Conservation (phyloP, 2,888 invertebrate genomes). For the Rhamphomyia laevipes region DNA sequence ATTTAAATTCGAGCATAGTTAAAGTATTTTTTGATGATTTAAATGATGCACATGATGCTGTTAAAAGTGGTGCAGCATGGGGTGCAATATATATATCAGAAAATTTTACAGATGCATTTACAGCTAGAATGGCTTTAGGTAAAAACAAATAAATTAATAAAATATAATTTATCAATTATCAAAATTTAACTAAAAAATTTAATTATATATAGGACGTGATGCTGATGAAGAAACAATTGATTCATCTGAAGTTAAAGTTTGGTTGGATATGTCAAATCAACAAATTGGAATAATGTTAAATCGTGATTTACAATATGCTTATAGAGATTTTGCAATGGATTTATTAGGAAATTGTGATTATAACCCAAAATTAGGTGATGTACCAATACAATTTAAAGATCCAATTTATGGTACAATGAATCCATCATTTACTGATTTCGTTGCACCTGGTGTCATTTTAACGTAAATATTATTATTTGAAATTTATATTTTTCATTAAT, state of each 20-base stretch:
- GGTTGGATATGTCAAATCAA: constrained; percentile 92
- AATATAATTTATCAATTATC: too few relatives aligned
- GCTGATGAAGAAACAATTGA: constrained; percentile 78
- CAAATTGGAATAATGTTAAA: constrained; percentile 86
- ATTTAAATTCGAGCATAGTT: constrained; percentile 60
- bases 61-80: constrained; percentile 70
- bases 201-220: constrained; percentile 45
- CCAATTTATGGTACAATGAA: constrained; percentile 81
- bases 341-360: constrained; percentile 60
- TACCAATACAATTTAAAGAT: constrained; percentile 77
- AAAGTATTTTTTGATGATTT: constrained; percentile 58
- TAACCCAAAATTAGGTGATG: constrained; percentile 77
- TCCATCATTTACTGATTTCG: constrained; percentile 91
- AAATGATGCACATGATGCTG: constrained; percentile 57
- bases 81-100: constrained; percentile 79
- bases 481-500: background rate
- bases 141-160: constrained; percentile 8
- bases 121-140: constrained; percentile 69
- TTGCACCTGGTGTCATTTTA: constrained; percentile 88
- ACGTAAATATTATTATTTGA: constrained; percentile 50
- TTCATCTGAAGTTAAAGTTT: constrained; percentile 76
- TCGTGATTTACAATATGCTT: constrained; percentile 72
- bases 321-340: constrained; percentile 70
- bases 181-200: too few relatives aligned
- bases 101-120: constrained; percentile 78